Evolutionary conservation across 2,888 invertebrate species (phyloP).

Genomic region (Lissocephala sabroskyi): DNA sequence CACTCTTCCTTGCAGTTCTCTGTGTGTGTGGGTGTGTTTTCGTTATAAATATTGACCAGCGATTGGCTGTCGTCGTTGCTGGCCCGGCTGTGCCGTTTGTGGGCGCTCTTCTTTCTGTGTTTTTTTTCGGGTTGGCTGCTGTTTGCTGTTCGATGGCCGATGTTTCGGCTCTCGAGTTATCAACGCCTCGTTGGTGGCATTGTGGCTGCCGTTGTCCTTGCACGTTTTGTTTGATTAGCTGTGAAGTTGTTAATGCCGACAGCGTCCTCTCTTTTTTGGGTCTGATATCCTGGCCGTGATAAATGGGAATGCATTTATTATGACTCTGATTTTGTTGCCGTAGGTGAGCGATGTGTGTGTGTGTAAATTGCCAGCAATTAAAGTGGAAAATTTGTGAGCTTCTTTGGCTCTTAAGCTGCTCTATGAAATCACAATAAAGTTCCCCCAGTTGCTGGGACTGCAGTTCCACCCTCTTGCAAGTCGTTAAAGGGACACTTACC

Average conservation of each 20-base stretch:
- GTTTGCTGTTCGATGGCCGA: conserved; percentile 14
- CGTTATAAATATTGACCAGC: conserved; percentile 13
- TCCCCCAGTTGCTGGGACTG: too few relatives aligned
- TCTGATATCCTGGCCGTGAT: background rate
- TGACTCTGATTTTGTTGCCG: background rate
- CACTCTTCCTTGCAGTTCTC: too few relatives aligned
- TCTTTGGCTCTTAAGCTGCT: too few relatives aligned
- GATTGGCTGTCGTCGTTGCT: too few relatives aligned
- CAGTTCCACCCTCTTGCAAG: too few relatives aligned
- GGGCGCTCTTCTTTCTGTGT: too few relatives aligned
- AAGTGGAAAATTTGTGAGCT: background rate
- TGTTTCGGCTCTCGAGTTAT: background rate
- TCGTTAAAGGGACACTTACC: too few relatives aligned
- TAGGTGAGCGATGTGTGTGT: background rate
- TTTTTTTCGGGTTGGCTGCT: background rate
- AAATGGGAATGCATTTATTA: too few relatives aligned
- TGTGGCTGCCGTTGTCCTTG: background rate
- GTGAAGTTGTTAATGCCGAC: conserved; percentile 32
- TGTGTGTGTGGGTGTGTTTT: background rate
- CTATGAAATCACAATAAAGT: too few relatives aligned
- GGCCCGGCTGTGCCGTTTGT: too few relatives aligned
- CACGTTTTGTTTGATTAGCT: conserved; percentile 34
- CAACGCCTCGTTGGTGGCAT: background rate
- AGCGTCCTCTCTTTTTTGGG: background rate
- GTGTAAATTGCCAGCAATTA: conserved; percentile 10